Conservation (phyloP, 2,888 invertebrate genomes). For the Melanostoma mellinum region DNA sequence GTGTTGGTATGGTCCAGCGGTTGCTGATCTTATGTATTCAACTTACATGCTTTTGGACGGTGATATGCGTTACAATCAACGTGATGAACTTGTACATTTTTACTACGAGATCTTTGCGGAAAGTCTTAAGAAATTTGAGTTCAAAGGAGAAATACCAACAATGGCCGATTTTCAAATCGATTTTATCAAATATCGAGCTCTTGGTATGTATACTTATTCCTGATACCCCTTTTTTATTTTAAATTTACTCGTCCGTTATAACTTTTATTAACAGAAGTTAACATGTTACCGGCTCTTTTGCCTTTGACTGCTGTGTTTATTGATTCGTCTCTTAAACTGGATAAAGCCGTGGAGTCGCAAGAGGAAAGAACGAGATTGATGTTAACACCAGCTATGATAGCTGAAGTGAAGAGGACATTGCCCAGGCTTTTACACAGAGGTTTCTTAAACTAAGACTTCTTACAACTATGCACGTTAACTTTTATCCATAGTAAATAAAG, state of each 20-base stretch:
- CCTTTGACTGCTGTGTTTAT: conserved; percentile 37
- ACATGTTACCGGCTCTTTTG: conserved; percentile 42
- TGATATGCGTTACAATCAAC: conserved; percentile 37
- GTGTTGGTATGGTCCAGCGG: conserved; percentile 54
- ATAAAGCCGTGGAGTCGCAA: conserved; percentile 18
- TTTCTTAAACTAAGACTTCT: conserved; percentile 21
- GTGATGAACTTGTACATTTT: conserved; percentile 51
- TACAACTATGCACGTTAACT: no score
- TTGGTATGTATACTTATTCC: conserved; percentile 22
- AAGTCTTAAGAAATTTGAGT: conserved; percentile 42
- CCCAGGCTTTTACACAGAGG: conserved; percentile 55
- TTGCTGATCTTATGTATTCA: conserved; percentile 43
- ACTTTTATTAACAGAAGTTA: conserved; percentile 40
- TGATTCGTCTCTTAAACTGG: conserved; percentile 8
- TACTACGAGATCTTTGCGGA: conserved; percentile 43
- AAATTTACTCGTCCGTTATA: background rate
- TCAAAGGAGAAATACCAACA: conserved; percentile 31
- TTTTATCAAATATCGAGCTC: conserved; percentile 38
- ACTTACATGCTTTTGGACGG: conserved; percentile 43
- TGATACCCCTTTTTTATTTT: background rate
- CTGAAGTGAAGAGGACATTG: conserved; percentile 46
- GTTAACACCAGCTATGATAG: conserved; percentile 34
- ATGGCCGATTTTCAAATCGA: conserved; percentile 49
- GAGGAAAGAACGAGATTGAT: conserved; percentile 44
- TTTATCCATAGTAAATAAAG: no score